Evolutionary conservation across 1,140 invertebrate species (phyloP), one percentile per base, ranked within the genome.

Genomic region (Grapholita molesta): DNA sequence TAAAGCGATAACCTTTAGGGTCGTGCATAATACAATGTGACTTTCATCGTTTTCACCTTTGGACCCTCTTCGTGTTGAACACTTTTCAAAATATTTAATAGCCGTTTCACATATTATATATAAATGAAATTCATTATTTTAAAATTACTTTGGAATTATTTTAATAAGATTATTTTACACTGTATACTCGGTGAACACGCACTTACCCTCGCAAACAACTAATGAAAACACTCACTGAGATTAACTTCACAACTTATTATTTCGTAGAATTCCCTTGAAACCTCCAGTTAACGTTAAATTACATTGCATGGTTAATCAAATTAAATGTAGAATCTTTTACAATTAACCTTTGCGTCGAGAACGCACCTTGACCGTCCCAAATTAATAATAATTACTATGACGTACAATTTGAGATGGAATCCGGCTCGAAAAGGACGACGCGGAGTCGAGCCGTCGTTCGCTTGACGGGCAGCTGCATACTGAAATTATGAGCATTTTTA

Each of bases 401-500:
- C 73, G 76, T 79, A 76, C 82, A 77, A 84, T 80, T 86, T 82
- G 79, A 28, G 21, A 48, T 86, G 86, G 84, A 86, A 88, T 83
- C 76, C 79, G 76, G 69, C 68, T 80, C 88, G 78, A 89, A 91
- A 89, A 89, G 79, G 83, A 82, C 77, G 79, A 80, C 66, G 72
- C 66, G 70, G 74, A 65, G 77, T 80, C 83, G 75, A 77, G 80
- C 83, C 82, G 81, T 77, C 75, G 78, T 72, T 74, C 80, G 77
- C 69, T 83, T 82, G 86, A 84, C 89, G 77, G 84, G 89, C 89
- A 91, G 89, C 88, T 91, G 89, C 86, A 83, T 83, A 85, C 87
- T 87, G 74, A 87, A 90, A 89, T 90, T 91, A 91, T 90, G 85
- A 86, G 73, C 87, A 86, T 88, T 90, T 89, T 88, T 91, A 89